Percentiles rank a stretch among this genome's conserved stretches.
These are phyloP conservation scores for Scaptomyza montana DNA, from an alignment of 1,140 invertebrate species.

Conservation along the genomic window DNA sequence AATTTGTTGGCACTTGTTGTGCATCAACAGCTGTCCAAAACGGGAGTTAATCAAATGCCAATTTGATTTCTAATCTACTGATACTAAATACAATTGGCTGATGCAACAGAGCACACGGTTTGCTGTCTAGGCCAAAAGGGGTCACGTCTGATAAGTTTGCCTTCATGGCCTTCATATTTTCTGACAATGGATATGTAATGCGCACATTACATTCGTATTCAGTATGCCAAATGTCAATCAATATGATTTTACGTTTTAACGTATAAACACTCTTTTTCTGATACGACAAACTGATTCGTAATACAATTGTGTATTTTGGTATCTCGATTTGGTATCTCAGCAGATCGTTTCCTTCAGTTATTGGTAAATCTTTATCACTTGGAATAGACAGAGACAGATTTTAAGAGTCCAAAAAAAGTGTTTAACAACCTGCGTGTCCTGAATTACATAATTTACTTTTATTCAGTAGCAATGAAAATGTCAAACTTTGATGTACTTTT, in stretches of 20 bases:
- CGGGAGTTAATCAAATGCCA: slow-evolving; percentile 39
- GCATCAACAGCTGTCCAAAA: slow-evolving; percentile 12
- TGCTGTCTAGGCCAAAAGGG: slow-evolving; percentile 36
- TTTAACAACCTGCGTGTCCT: too few relatives aligned
- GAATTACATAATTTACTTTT: too few relatives aligned
- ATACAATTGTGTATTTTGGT: neutral
- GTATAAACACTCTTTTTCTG: too few relatives aligned
- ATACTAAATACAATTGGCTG: slow-evolving; percentile 52
- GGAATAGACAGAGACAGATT: too few relatives aligned
- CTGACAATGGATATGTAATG: slow-evolving; percentile 44
- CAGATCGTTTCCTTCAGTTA: too few relatives aligned
- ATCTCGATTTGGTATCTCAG: too few relatives aligned
- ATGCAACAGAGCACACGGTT: slow-evolving; percentile 54
- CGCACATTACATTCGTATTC: slow-evolving; percentile 55
- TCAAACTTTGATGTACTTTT: too few relatives aligned
- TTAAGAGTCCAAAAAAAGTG: too few relatives aligned
- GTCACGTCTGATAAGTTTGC: slow-evolving; percentile 48
- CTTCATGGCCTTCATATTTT: slow-evolving; percentile 9
- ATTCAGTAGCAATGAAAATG: too few relatives aligned
- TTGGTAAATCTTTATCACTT: too few relatives aligned
- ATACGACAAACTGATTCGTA: neutral
- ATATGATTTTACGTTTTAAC: too few relatives aligned
- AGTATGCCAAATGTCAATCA: neutral
- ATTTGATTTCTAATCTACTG: slow-evolving; percentile 30
- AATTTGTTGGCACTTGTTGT: slow-evolving; percentile 5